Evolutionary conservation across 2,113 vertebrate genomes (phyloP).

Genomic region (Strigops habroptila): DNA sequence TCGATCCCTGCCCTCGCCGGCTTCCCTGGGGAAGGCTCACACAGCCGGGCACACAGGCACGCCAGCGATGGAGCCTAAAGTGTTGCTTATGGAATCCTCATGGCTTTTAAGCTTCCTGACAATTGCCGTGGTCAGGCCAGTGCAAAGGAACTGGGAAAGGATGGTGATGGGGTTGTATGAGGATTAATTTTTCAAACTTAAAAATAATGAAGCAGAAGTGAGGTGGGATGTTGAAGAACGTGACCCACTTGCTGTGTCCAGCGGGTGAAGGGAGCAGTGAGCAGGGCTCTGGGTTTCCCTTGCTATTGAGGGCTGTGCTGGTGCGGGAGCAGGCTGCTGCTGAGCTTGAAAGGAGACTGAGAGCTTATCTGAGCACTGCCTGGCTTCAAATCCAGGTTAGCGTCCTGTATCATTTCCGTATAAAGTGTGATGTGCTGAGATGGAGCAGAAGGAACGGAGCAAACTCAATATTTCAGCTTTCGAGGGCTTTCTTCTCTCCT

Average conservation of each 20-base stretch:
- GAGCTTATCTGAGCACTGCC: neutral
- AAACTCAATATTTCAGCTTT: neutral
- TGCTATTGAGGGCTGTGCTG: neutral
- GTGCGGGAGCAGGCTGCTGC: neutral
- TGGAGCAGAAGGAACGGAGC: neutral
- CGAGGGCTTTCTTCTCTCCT: neutral
- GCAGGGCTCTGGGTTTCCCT: neutral
- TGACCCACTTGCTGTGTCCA: neutral
- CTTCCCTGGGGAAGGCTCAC: neutral
- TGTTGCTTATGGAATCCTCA: neutral
- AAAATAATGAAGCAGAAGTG: neutral
- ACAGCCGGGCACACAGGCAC: neutral
- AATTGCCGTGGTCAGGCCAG: neutral
- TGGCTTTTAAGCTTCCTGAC: neutral
- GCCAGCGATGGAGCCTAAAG: neutral
- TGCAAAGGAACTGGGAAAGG: neutral
- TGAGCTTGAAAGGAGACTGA: slow-evolving; percentile 12
- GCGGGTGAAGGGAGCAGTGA: fast-evolving
- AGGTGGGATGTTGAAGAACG: neutral
- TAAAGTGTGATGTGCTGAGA: slow-evolving; percentile 14
- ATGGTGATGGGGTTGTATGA: fast-evolving
- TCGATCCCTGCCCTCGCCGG: neutral
- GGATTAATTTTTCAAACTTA: neutral
- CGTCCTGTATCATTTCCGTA: neutral
- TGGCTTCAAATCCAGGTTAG: slow-evolving; percentile 41